phyloP scores from a whole-genome alignment of 1,140 invertebrate genomes.

The Rhopalosiphum maidis region DNA sequence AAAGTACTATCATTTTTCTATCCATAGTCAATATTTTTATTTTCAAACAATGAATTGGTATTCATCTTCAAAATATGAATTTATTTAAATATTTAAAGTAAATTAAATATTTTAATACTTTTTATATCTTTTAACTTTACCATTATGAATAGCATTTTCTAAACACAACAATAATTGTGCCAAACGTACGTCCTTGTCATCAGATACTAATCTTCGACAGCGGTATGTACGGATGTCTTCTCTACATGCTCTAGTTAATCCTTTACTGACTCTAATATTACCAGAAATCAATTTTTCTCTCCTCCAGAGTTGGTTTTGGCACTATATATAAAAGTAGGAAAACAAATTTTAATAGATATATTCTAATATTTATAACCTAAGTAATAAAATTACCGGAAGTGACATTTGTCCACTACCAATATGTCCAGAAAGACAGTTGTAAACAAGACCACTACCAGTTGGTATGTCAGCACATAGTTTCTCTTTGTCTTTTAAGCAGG shows the following conservation, averaged over 20 bases:
- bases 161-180: slow-evolving; percentile 93
- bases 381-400: slow-evolving; percentile 4
- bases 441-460: slow-evolving; percentile 76
- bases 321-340: slow-evolving; percentile 66
- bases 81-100: background rate
- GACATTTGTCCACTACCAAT: slow-evolving; percentile 57
- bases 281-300: slow-evolving; percentile 87
- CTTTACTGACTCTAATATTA: slow-evolving; percentile 90
- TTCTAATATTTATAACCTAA: background rate
- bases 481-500: slow-evolving; percentile 85
- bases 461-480: slow-evolving; percentile 72
- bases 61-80: background rate
- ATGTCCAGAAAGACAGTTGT: slow-evolving; percentile 48
- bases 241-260: slow-evolving; percentile 85
- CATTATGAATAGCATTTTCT: slow-evolving; percentile 83
- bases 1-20: too few species aligned
- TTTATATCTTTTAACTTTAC: slow-evolving; percentile 60
- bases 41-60: too few species aligned
- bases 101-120: background rate
- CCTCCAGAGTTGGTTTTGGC: slow-evolving; percentile 82
- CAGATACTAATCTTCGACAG: slow-evolving; percentile 75
- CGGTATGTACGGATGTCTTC: slow-evolving; percentile 87
- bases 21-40: background rate
- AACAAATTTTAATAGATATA: slow-evolving; percentile 37
- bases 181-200: slow-evolving; percentile 83